phyloP scores from a whole-genome alignment of 30 jellyfish, hydroid and myxozoan species.

The Catostylus mosaicus region DNA sequence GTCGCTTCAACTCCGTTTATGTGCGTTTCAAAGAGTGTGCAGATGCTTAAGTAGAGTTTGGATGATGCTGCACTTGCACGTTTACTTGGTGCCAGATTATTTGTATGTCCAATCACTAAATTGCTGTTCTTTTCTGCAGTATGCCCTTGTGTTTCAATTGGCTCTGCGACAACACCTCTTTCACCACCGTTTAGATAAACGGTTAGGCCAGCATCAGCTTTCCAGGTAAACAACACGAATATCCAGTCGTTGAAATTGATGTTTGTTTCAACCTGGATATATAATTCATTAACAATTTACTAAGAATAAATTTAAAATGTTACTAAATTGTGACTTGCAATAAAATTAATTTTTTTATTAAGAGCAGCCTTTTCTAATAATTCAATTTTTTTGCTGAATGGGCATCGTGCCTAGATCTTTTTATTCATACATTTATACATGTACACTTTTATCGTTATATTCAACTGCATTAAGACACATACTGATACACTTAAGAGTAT shows the following conservation, averaged over 20 bases:
- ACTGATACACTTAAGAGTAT: no score
- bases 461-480: no score
- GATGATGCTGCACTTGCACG: slow-evolving; percentile 25
- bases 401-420: no score
- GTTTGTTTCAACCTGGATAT: slow-evolving; percentile 67
- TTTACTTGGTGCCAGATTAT: slow-evolving; percentile 39
- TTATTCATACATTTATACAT: no score
- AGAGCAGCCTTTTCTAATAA: no score
- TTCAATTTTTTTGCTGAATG: no score
- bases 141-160: slow-evolving; percentile 81
- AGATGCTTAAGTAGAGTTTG: slow-evolving; percentile 55
- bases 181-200: slow-evolving; percentile 86
- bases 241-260: slow-evolving; percentile 81
- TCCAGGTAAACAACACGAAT: slow-evolving; percentile 88
- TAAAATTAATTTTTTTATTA: no score
- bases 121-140: slow-evolving; percentile 81
- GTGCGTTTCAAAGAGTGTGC: slow-evolving; percentile 77
- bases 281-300: no score
- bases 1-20: slow-evolving; percentile 84
- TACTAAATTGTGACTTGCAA: no score
- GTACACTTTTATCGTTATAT: no score
- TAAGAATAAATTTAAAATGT: no score
- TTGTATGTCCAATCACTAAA: slow-evolving; percentile 74
- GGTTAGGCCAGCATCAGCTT: slow-evolving; percentile 78
- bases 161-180: slow-evolving; percentile 58